Percentiles rank a stretch among this genome's conserved stretches.
Evolutionary conservation across 2,888 invertebrate species (phyloP).

Genomic region (Drosophila siamana): DNA sequence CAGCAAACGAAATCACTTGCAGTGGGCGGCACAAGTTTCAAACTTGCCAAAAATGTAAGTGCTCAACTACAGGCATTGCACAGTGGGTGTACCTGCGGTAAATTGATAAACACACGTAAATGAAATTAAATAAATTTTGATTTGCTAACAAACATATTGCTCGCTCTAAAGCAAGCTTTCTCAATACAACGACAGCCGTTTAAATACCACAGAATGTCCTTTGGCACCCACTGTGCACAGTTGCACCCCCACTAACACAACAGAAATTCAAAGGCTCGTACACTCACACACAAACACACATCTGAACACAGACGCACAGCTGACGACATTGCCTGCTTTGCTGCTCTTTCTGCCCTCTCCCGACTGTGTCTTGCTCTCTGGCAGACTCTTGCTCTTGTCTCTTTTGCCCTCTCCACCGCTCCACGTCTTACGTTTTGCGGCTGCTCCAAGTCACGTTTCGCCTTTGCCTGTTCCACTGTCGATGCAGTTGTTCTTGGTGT

Average conservation of each 20-base stretch:
- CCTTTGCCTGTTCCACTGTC: conserved; percentile 34
- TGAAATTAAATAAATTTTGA: neutral
- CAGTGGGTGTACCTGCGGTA: conserved; percentile 30
- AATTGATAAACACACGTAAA: neutral
- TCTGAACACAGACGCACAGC: conserved; percentile 50
- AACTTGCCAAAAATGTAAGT: conserved; percentile 48
- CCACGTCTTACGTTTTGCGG: conserved; percentile 39
- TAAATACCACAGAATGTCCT: conserved; percentile 4
- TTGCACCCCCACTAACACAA: conserved; percentile 26
- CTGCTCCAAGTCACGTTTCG: conserved; percentile 74
- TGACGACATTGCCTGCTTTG: conserved; percentile 46
- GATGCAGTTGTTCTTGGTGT: conserved; percentile 53
- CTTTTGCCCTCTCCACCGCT: conserved; percentile 2
- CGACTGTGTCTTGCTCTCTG: conserved; percentile 9
- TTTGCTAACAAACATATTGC: neutral
- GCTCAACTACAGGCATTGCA: conserved; percentile 48
- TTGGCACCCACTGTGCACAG: conserved; percentile 47
- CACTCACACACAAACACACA: conserved; percentile 37
- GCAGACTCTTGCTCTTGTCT: conserved; percentile 24
- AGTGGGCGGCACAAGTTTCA: conserved; percentile 53
- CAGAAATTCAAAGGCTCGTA: conserved; percentile 26
- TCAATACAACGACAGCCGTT: neutral
- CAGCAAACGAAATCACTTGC: conserved; percentile 31
- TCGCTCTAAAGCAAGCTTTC: neutral
- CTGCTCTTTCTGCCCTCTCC: conserved; percentile 14